These are phyloP conservation scores for Drosophila pseudoananassae DNA, from an alignment of 1,140 invertebrate species.

Conservation along the genomic window DNA sequence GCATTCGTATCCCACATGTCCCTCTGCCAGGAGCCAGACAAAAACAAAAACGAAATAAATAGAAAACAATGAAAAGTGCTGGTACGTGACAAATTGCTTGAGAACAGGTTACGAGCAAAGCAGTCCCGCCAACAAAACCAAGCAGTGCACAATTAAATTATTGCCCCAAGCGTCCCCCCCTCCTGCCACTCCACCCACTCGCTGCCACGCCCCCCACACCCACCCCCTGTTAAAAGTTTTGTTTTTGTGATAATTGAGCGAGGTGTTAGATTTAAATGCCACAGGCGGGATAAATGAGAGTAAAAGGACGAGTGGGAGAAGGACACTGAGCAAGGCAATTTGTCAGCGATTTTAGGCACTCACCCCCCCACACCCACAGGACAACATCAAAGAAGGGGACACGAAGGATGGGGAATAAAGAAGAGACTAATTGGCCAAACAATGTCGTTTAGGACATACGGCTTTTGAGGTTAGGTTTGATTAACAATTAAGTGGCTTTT, in stretches of 20 bases:
- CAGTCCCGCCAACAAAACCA: conserved; percentile 14
- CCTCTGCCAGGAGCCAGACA: conserved; percentile 10
- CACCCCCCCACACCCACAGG: neutral
- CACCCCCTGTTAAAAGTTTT: conserved; percentile 53
- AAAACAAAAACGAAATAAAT: conserved; percentile 52
- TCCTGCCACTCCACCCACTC: neutral
- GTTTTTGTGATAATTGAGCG: conserved; percentile 63
- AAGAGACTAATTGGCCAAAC: conserved; percentile 40
- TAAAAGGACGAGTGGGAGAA: neutral
- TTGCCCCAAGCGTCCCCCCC: conserved; percentile 51
- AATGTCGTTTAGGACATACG: conserved; percentile 25
- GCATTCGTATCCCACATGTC: neutral
- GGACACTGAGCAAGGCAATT: conserved; percentile 35
- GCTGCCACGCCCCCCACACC: neutral
- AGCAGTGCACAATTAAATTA: conserved; percentile 68
- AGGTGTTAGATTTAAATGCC: conserved; percentile 80
- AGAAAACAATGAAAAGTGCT: conserved; percentile 56
- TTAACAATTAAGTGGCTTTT: neutral
- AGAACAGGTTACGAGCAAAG: conserved; percentile 66
- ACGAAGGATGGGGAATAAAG: neutral
- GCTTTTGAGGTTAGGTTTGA: neutral
- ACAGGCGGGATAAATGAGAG: conserved; percentile 24
- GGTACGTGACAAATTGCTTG: conserved; percentile 83
- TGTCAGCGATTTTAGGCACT: conserved; percentile 44
- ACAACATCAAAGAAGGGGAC: conserved; percentile 30